A percentile compares a stretch with the other conserved stretches of the same genome.
Evolutionary conservation across 1,140 invertebrate species (phyloP).

Genomic region (Zaprionus davidi): DNA sequence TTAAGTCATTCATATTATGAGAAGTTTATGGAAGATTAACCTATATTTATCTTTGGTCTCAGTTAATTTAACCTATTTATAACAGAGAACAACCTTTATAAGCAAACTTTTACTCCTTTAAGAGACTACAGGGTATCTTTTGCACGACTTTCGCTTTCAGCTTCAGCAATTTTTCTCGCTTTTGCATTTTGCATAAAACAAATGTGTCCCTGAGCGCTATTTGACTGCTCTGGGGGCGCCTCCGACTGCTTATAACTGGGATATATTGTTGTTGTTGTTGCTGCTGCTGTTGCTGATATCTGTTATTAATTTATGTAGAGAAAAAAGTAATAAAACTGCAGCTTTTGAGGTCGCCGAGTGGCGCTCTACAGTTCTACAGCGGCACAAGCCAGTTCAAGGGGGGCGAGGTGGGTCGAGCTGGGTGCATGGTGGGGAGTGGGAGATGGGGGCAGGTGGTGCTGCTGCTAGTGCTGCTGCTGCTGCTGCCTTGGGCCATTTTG

Average conservation of each 20-base stretch:
- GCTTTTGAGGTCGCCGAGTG: slow-evolving; percentile 63
- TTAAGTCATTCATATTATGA: background rate
- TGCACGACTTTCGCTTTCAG: slow-evolving; percentile 29
- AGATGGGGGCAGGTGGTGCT: slow-evolving; percentile 17
- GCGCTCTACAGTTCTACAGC: slow-evolving; percentile 11
- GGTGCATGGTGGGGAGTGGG: background rate
- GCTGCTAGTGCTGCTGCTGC: slow-evolving; percentile 7
- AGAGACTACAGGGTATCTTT: background rate
- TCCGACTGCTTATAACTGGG: slow-evolving; percentile 74
- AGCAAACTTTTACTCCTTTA: too few species aligned
- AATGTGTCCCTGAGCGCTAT: slow-evolving; percentile 79
- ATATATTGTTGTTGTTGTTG: slow-evolving; percentile 59
- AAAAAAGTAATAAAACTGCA: slow-evolving; percentile 47
- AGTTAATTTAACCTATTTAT: background rate
- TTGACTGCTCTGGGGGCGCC: slow-evolving; percentile 57
- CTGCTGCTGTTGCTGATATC: slow-evolving; percentile 55
- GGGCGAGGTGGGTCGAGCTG: slow-evolving; percentile 14
- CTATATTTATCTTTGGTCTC: background rate
- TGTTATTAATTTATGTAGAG: slow-evolving; percentile 82
- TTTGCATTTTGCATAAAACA: slow-evolving; percentile 54
- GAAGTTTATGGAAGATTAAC: background rate
- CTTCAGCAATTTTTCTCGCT: slow-evolving; percentile 34
- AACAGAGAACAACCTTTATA: too few species aligned
- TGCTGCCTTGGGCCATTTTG: slow-evolving; percentile 59
- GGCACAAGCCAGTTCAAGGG: slow-evolving; percentile 12